phyloP scores from a whole-genome alignment of 1,140 invertebrate species.

The Drosophila persimilis region DNA sequence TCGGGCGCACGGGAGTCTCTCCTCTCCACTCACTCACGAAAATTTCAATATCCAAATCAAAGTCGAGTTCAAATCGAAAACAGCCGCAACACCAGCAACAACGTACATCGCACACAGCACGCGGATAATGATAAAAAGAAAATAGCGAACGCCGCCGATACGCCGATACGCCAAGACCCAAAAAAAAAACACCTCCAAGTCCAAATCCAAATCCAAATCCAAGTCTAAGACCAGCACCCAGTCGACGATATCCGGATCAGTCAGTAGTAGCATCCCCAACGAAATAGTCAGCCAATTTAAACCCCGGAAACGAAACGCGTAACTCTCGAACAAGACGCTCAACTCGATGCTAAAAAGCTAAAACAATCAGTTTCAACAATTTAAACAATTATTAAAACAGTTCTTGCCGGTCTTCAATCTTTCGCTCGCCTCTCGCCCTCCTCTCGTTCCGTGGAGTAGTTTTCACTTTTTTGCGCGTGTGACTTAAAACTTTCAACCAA shows the following conservation, averaged over 20 bases:
- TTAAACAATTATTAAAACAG: no score
- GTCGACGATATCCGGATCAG: slow-evolving; percentile 1
- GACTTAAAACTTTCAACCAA: slow-evolving; percentile 13
- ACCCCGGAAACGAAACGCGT: no score
- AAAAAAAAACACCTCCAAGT: slow-evolving; percentile 8
- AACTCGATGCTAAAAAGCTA: no score
- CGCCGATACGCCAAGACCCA: slow-evolving; percentile 35
- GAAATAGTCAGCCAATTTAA: no score
- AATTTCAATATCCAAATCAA: slow-evolving; percentile 83
- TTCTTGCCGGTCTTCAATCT: no score
- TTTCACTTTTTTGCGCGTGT: slow-evolving; percentile 59
- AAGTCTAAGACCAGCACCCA: slow-evolving; percentile 5
- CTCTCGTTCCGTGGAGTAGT: slow-evolving; percentile 26
- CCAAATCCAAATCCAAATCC: not conserved
- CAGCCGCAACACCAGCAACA: slow-evolving; percentile 82
- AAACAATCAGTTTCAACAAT: no score
- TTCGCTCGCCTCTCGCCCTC: slow-evolving; percentile 30
- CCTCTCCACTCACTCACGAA: slow-evolving; percentile 68
- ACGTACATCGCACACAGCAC: slow-evolving; percentile 70
- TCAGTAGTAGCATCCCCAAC: no score
- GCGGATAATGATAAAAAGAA: slow-evolving; percentile 76
- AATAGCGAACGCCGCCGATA: slow-evolving; percentile 39
- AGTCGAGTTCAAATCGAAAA: slow-evolving; percentile 83
- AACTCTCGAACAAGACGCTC: not conserved
- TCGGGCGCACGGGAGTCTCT: no score